These are phyloP conservation scores for Orbicella faveolata DNA, from an alignment of 64 coral and sea anemone species.

Conservation along the genomic window DNA sequence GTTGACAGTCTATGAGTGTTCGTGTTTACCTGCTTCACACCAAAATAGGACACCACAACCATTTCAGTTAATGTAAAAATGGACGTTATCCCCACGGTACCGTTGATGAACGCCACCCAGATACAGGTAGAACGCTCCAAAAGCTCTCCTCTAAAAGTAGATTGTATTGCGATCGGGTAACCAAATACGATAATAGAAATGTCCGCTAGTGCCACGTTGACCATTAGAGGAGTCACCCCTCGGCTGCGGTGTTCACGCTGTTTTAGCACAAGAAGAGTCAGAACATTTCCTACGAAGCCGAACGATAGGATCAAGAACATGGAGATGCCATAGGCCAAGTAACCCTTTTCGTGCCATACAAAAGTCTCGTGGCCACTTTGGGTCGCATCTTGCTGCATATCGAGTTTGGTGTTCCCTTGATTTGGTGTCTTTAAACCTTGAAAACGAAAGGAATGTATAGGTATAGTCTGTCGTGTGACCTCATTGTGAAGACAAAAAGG, in stretches of 20 bases:
- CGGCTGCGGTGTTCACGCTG: conserved; percentile 46
- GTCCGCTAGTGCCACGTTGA: conserved; percentile 59
- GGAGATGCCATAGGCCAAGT: conserved; percentile 35
- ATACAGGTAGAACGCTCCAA: conserved; percentile 29
- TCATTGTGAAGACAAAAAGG: no score
- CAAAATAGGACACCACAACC: conserved; percentile 17
- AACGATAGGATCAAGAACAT: conserved; percentile 50
- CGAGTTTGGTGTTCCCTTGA: not conserved
- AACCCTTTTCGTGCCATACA: not conserved
- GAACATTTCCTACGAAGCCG: conserved; percentile 62
- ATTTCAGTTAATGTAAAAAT: conserved; percentile 62
- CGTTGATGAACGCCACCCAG: conserved; percentile 66
- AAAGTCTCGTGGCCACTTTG: not conserved
- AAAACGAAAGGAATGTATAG: no score
- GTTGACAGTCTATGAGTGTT: not conserved
- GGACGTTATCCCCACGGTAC: conserved; percentile 51
- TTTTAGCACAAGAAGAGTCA: conserved; percentile 35
- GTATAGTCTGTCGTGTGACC: no score
- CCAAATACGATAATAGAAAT: conserved; percentile 66
- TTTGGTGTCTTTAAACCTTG: no score
- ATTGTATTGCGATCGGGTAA: conserved; percentile 53
- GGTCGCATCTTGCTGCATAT: not conserved
- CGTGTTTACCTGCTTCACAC: not conserved
- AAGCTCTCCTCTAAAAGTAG: conserved; percentile 23
- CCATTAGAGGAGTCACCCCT: conserved; percentile 56